Conservation (phyloP, 2,797 vertebrate species). For the Masticophis lateralis region DNA sequence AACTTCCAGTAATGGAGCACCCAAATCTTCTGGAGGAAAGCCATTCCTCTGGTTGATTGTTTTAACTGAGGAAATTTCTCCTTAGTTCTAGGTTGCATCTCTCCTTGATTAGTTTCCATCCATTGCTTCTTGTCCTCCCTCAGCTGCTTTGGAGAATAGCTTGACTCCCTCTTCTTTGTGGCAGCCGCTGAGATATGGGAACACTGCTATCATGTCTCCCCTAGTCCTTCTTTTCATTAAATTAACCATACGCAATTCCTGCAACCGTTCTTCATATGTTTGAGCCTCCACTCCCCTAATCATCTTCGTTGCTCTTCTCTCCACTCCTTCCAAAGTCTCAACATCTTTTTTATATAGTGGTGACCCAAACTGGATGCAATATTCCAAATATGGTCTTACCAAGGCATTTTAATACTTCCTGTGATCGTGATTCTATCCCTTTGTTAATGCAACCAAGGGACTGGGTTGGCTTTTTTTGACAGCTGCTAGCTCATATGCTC, state of each 20-base stretch:
- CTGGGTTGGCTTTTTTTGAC: neutral
- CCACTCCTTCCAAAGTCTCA: neutral
- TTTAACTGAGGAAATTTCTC: too few species aligned
- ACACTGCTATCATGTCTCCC: neutral
- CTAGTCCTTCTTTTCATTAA: neutral
- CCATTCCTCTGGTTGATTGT: too few species aligned
- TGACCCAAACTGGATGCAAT: neutral
- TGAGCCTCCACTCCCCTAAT: neutral
- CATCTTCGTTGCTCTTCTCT: neutral
- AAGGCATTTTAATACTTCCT: neutral
- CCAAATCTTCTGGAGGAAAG: too few species aligned
- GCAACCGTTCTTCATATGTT: neutral
- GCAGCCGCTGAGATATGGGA: neutral
- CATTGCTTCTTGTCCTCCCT: too few species aligned
- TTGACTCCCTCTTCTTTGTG: neutral
- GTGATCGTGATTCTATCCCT: neutral
- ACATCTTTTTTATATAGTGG: neutral
- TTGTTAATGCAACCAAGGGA: neutral
- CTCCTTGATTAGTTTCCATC: too few species aligned
- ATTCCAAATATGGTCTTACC: neutral
- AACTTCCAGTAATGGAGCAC: too few species aligned
- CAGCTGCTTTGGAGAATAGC: too few species aligned
- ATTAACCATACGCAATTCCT: fast-evolving
- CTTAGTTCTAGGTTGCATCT: too few species aligned
- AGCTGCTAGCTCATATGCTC: neutral